Evolutionary conservation across 2,113 vertebrate genomes (phyloP), one percentile per base, ranked within the genome.

Genomic region (Forbesichthys papilliferus): DNA sequence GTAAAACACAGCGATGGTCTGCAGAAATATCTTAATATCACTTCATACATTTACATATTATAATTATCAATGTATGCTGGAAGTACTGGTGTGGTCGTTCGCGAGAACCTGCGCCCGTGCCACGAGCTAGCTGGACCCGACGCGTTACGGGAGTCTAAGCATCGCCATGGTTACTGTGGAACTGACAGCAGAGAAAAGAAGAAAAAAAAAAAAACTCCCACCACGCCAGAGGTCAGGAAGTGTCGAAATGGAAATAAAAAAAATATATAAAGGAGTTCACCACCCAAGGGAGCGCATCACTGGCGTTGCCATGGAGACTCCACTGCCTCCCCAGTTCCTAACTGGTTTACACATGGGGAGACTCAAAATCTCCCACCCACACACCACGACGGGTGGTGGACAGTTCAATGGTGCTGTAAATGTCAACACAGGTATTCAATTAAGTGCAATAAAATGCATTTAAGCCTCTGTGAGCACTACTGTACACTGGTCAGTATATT

Each of bases 121-220:
- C 27, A 27, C 27, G 27, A 33, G 9, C n/a, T 64, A 3, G 11
- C 9, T 6, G 66, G 53, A 53, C 1, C 7, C 66, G 34, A 66
- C 62, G 46, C 66, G 54, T 53, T 48, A 72, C 18, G 47, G 34
- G 36, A 52, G 9, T 33, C 57, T 46, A 12, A 61, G 1, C 10
- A 57, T 84, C 54, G 67, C 67, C 71, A 69, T 68, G 49, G 81
- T 42, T 9, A 63, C 64, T 0, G 52, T 0, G 1, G 67, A 81
- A 88, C 16, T 76, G 77, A 77, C 71, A 71, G 72, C 55, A 9
- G 10, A 36, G 57, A 16, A 46, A 53, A 57, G 60, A 58, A 11
- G 59, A 60, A 55, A 79, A 53, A 16, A 16, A 16, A 47, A 27
- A 66, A 27, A 66, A 66, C 61, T 69, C 68, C 61, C 1, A 63